A percentile compares a stretch with the other conserved stretches of the same genome.
Evolutionary conservation across 1,140 invertebrate species (phyloP).

Genomic region (Drosophila chauvacae): DNA sequence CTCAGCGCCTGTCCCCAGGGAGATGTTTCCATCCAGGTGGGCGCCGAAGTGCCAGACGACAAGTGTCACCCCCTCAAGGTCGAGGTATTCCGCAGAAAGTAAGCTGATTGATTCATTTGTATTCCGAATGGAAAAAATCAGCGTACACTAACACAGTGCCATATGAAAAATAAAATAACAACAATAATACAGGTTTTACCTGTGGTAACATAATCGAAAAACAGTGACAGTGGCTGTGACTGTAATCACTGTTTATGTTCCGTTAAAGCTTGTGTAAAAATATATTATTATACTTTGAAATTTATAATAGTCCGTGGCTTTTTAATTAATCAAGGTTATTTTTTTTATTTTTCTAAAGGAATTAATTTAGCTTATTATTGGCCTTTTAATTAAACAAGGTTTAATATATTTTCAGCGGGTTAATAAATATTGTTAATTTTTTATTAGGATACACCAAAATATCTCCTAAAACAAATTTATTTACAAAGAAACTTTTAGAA

Average conservation of each 20-base stretch:
- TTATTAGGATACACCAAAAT: no score
- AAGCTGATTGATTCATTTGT: background rate
- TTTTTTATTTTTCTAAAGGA: no score
- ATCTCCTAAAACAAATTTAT: no score
- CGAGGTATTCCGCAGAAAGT: slow-evolving; percentile 82
- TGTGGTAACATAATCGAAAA: background rate
- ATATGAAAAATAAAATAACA: slow-evolving; percentile 1
- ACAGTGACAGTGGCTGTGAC: background rate
- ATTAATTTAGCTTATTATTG: no score
- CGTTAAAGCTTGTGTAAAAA: background rate
- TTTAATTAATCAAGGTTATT: background rate
- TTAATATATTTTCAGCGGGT: no score
- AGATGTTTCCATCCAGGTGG: slow-evolving; percentile 85
- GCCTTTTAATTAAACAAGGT: no score
- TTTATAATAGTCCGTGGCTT: background rate
- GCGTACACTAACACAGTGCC: slow-evolving; percentile 10
- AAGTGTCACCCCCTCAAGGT: slow-evolving; percentile 85
- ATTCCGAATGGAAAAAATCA: background rate
- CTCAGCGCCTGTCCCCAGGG: slow-evolving; percentile 85
- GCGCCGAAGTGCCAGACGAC: slow-evolving; percentile 82
- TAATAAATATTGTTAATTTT: no score
- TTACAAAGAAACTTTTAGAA: background rate
- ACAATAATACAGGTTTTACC: background rate
- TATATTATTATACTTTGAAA: background rate
- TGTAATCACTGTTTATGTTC: background rate